Evolutionary conservation across 1,140 invertebrate species (phyloP).

Genomic region (Bursaphelenchus mucronatus): DNA sequence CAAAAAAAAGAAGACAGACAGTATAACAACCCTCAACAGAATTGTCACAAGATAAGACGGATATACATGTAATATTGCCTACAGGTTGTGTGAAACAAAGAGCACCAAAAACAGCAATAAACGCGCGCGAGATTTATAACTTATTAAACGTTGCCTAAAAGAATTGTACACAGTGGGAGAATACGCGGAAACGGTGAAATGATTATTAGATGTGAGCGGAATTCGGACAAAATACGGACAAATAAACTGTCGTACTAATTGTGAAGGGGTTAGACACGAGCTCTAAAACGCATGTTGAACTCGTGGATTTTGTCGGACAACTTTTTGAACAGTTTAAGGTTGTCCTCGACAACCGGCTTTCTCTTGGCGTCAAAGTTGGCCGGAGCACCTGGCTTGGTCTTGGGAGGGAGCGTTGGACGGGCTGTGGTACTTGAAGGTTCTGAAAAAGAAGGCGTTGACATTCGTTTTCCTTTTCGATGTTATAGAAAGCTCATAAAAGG

Average conservation of each 20-base stretch:
- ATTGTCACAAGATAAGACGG: too few species aligned
- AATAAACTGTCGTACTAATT: background rate
- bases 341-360: background rate
- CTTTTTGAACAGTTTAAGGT: conserved; percentile 38
- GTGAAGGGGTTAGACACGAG: conserved; percentile 10
- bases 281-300: conserved; percentile 44
- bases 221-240: background rate
- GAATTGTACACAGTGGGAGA: conserved; percentile 5
- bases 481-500: background rate
- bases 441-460: background rate
- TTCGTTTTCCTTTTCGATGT: conserved; percentile 9
- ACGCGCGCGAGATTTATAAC: background rate
- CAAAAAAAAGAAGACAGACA: too few species aligned
- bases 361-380: background rate
- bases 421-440: background rate
- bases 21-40: too few species aligned
- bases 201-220: conserved; percentile 13
- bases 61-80: too few species aligned
- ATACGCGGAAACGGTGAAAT: background rate
- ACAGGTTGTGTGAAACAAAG: too few species aligned
- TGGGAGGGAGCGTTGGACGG: background rate
- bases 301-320: conserved; percentile 47
- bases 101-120: background rate
- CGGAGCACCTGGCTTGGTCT: conserved; percentile 10
- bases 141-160: too few species aligned